A percentile compares a stretch with the other conserved stretches of the same genome.
phyloP scores from a whole-genome alignment of 2,797 vertebrate species.

The Danio albolineatus region DNA sequence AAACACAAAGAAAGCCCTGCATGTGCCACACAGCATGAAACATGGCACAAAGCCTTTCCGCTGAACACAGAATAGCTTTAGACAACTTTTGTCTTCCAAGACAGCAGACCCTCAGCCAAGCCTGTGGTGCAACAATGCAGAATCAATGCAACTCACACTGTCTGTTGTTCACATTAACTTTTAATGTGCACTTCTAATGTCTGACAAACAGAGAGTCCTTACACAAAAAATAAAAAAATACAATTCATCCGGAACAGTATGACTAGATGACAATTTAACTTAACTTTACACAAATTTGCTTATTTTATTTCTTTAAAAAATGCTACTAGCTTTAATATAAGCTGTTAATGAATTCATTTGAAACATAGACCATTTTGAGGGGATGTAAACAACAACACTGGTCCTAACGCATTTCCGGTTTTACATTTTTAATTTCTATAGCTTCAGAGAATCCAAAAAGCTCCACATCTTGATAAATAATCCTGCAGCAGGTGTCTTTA shows the following conservation, averaged over 20 bases:
- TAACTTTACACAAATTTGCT: too few relatives aligned
- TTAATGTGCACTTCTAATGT: background rate
- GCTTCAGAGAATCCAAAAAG: too few relatives aligned
- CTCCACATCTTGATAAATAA: too few relatives aligned
- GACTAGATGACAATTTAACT: background rate
- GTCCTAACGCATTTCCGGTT: too few relatives aligned
- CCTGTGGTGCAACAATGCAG: background rate
- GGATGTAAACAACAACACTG: too few relatives aligned
- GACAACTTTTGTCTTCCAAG: background rate
- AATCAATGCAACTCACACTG: background rate
- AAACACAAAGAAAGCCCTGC: conserved; percentile 6
- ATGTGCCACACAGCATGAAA: conserved; percentile 1
- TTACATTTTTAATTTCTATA: too few relatives aligned
- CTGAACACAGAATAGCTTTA: background rate
- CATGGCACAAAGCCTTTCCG: background rate
- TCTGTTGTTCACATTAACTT: background rate
- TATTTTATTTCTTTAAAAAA: too few relatives aligned
- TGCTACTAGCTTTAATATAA: too few relatives aligned
- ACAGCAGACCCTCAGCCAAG: background rate
- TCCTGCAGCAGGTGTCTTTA: too few relatives aligned
- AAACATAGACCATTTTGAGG: too few relatives aligned
- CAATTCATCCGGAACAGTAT: background rate
- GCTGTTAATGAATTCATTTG: too few relatives aligned
- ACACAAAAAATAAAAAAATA: too few relatives aligned
- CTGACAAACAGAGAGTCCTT: background rate